Evolutionary conservation across 2,113 vertebrate species (phyloP).

Genomic region (Ibidorhyncha struthersii): DNA sequence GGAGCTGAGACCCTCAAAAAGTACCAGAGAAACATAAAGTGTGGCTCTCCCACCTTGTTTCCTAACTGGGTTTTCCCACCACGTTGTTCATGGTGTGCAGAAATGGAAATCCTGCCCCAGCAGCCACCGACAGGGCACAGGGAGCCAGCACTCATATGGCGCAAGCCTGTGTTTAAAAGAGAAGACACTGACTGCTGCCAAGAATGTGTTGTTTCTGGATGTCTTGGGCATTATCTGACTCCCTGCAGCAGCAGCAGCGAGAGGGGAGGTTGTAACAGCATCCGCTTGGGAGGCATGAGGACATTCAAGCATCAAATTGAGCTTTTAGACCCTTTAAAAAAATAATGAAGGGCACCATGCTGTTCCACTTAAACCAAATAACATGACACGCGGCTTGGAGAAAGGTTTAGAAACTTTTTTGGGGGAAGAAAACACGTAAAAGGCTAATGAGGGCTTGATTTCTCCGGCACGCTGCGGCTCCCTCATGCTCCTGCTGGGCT

Average conservation of each 20-base stretch:
- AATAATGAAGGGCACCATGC: neutral
- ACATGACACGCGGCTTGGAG: rapidly evolving
- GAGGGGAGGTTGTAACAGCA: neutral
- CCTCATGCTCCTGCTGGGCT: neutral
- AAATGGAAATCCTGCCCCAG: neutral
- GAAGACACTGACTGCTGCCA: neutral
- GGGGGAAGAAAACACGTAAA: neutral
- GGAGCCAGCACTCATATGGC: neutral
- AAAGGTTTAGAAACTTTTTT: neutral
- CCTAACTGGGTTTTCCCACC: neutral
- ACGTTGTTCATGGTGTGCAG: neutral
- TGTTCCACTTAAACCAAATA: neutral
- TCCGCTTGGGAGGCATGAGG: neutral
- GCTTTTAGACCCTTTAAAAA: neutral
- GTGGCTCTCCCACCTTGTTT: neutral
- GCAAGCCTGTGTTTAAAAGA: neutral
- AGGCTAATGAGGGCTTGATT: neutral
- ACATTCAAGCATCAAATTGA: neutral
- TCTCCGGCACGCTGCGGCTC: neutral
- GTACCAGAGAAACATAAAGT: rapidly evolving
- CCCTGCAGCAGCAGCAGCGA: neutral
- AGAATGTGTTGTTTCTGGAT: neutral
- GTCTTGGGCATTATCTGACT: neutral
- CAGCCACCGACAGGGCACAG: neutral
- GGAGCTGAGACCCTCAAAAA: neutral